A percentile compares a stretch with the other conserved stretches of the same genome.
Evolutionary conservation across 2,888 invertebrate genomes (phyloP).

Genomic region (Tachystola acroxantha): DNA sequence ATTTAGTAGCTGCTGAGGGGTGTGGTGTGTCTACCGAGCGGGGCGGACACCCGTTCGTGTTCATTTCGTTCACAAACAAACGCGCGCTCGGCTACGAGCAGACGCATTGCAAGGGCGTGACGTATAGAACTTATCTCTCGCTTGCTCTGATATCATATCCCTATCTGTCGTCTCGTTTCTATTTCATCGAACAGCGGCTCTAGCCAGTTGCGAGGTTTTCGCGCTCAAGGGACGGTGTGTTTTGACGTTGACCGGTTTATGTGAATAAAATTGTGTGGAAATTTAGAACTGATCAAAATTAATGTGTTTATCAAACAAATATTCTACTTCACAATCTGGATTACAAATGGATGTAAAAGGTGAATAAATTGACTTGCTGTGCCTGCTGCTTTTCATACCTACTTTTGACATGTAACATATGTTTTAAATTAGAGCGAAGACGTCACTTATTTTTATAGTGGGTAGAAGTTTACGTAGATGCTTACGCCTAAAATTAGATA

Average conservation of each 20-base stretch:
- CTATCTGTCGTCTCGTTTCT: not conserved
- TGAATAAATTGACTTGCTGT: conserved; percentile 26
- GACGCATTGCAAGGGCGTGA: not conserved
- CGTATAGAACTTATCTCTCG: not conserved
- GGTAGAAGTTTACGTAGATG: not conserved
- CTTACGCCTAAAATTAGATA: too few relatives aligned
- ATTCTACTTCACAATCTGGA: conserved; percentile 22
- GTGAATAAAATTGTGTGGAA: conserved; percentile 8
- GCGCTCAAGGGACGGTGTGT: conserved; percentile 11
- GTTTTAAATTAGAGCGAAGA: conserved; percentile 46
- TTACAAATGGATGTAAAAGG: conserved; percentile 64
- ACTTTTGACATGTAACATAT: conserved; percentile 42
- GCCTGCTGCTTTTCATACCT: too few relatives aligned
- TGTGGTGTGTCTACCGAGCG: too few relatives aligned
- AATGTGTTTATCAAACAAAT: not conserved
- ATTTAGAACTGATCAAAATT: not conserved
- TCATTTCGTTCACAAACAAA: not conserved
- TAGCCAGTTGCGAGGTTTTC: conserved; percentile 11
- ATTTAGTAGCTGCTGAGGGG: too few relatives aligned
- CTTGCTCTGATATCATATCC: too few relatives aligned
- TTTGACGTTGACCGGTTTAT: conserved; percentile 1
- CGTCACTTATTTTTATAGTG: conserved; percentile 30
- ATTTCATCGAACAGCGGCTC: not conserved
- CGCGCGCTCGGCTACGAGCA: not conserved
- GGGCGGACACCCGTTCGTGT: not conserved